Percentiles rank a stretch among this genome's conserved stretches.
Evolutionary conservation across 2,888 invertebrate species (phyloP).

Genomic region (Cyrtodaria siliqua): DNA sequence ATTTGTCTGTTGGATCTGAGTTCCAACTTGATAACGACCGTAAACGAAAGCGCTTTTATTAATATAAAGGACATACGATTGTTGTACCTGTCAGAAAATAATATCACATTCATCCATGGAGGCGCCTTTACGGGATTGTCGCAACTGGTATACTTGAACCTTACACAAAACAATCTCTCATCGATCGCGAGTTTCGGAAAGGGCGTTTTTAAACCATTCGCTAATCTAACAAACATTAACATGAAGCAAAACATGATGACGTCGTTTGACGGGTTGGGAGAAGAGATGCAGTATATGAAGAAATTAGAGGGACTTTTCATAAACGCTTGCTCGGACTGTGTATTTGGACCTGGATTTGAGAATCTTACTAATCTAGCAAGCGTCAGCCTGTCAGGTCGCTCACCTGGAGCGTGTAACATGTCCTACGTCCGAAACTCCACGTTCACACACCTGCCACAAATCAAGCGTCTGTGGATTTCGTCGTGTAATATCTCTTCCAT

Average conservation of each 20-base stretch:
- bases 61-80: conserved; percentile 2
- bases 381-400: conserved; percentile 18
- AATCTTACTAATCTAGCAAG: conserved; percentile 15
- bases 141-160: conserved; percentile 7
- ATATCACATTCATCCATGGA: background rate
- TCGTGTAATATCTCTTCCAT: conserved; percentile 27
- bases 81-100: conserved; percentile 13
- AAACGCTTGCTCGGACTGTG: conserved; percentile 9
- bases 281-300: background rate
- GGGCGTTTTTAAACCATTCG: conserved; percentile 16
- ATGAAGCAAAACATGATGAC: conserved; percentile 7
- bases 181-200: background rate
- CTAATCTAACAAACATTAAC: conserved; percentile 7
- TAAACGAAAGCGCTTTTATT: conserved; percentile 6
- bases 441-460: conserved; percentile 23
- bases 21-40: background rate
- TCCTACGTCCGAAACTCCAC: conserved; percentile 5
- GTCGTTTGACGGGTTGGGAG: conserved; percentile 9
- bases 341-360: conserved; percentile 24
- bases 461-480: conserved; percentile 18
- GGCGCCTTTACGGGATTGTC: conserved; percentile 1
- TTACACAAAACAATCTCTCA: conserved; percentile 1
- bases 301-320: conserved; percentile 5
- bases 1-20: conserved; percentile 20
- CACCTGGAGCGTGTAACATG: conserved; percentile 2